Conservation (phyloP, 2,113 vertebrate species). For the Erpornis zantholeuca region DNA sequence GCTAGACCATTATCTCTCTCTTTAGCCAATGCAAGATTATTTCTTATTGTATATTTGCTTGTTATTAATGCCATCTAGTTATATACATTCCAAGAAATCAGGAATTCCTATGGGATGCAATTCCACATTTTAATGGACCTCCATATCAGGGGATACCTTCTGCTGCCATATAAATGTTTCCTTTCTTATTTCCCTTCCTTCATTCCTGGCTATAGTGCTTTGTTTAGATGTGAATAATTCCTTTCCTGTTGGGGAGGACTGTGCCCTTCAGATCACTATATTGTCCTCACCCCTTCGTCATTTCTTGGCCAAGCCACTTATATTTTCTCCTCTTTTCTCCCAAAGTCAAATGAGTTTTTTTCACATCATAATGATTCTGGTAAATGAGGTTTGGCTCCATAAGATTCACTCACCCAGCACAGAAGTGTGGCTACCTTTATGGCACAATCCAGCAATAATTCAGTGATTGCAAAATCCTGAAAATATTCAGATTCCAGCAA, state of each 20-base stretch:
- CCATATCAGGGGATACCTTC: slow-evolving; percentile 35
- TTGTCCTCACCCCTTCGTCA: slow-evolving; percentile 30
- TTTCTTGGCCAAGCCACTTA: slow-evolving; percentile 26
- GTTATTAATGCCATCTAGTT: slow-evolving; percentile 2
- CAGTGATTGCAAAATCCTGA: not conserved
- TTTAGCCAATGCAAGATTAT: slow-evolving; percentile 14
- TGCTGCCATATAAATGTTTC: slow-evolving; percentile 29
- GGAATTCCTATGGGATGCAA: slow-evolving; percentile 17
- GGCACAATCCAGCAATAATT: not conserved
- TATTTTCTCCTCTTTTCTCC: slow-evolving; percentile 49
- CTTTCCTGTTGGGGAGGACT: slow-evolving; percentile 1
- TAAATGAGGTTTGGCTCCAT: slow-evolving; percentile 37
- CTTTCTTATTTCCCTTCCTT: slow-evolving; percentile 37
- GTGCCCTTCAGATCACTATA: slow-evolving; percentile 23
- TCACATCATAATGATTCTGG: slow-evolving; percentile 33
- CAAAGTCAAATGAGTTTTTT: slow-evolving; percentile 52
- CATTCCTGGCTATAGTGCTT: not conserved
- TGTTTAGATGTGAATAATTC: slow-evolving; percentile 50
- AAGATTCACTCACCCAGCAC: slow-evolving; percentile 36
- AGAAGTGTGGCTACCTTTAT: slow-evolving; percentile 15
- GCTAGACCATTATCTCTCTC: not conserved
- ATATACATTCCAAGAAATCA: slow-evolving; percentile 5
- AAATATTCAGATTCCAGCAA: slow-evolving; percentile 1
- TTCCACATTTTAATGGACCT: slow-evolving; percentile 39
- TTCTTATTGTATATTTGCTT: slow-evolving; percentile 4